These are phyloP conservation scores for Prochilodus magdalenae DNA, from an alignment of 2,113 vertebrate species.

Conservation along the genomic window DNA sequence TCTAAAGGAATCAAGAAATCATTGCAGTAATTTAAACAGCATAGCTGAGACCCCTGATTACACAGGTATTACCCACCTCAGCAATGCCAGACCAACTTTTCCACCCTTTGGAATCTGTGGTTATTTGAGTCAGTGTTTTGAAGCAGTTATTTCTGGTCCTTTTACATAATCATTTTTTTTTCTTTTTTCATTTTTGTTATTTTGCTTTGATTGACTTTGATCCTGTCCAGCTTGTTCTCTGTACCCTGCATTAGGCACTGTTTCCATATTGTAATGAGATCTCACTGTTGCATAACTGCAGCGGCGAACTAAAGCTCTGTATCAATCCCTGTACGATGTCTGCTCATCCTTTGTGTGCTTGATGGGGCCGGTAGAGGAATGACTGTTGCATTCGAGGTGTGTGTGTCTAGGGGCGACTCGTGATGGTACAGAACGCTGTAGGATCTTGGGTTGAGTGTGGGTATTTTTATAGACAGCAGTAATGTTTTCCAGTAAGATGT, in stretches of 20 bases:
- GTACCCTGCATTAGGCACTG: background rate
- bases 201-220: background rate
- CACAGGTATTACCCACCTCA: too few relatives aligned
- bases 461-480: constrained; percentile 46
- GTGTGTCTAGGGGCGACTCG: background rate
- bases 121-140: background rate
- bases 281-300: background rate
- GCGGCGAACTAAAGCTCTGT: background rate
- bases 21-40: too few relatives aligned
- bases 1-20: too few relatives aligned
- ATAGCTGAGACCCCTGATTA: too few relatives aligned
- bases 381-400: background rate
- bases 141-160: background rate
- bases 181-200: background rate
- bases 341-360: background rate
- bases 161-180: too few relatives aligned
- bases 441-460: background rate
- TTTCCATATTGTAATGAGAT: background rate
- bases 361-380: background rate
- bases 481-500: constrained; percentile 53
- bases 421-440: background rate
- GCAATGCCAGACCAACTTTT: too few relatives aligned
- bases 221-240: background rate
- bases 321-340: background rate
- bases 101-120: background rate